These are phyloP conservation scores for Stenotaenia linearis DNA, from an alignment of 2,888 invertebrate genomes.

Conservation along the genomic window DNA sequence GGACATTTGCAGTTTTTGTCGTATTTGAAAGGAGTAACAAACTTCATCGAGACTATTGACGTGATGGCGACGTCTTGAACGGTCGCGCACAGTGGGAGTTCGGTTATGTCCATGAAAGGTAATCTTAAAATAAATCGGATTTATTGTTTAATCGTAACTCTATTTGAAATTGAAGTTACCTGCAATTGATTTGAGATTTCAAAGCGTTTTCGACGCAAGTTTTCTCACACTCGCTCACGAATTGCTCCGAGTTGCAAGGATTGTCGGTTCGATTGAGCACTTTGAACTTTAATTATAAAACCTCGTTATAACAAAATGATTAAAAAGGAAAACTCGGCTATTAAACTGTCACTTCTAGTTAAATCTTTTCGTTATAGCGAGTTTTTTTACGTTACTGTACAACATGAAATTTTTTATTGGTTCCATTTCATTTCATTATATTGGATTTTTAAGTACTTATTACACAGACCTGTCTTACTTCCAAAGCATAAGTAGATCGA, in stretches of 20 bases:
- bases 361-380: too few relatives aligned
- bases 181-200: background rate
- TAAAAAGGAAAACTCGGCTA: too few relatives aligned
- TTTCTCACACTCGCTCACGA: background rate
- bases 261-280: background rate
- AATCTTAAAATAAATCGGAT: background rate
- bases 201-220: background rate
- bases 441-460: too few relatives aligned
- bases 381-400: too few relatives aligned
- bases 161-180: background rate
- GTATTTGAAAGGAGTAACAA: background rate
- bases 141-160: background rate
- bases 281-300: background rate
- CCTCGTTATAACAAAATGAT: too few relatives aligned
- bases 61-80: too few relatives aligned
- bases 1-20: background rate
- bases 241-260: background rate
- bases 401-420: too few relatives aligned
- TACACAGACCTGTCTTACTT: too few relatives aligned
- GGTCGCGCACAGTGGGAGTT: background rate
- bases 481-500: too few relatives aligned
- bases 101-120: background rate
- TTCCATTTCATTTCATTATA: too few relatives aligned
- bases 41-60: background rate
- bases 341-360: too few relatives aligned